phyloP scores from a whole-genome alignment of 2,113 vertebrate species.

The Irena cyanogastra region DNA sequence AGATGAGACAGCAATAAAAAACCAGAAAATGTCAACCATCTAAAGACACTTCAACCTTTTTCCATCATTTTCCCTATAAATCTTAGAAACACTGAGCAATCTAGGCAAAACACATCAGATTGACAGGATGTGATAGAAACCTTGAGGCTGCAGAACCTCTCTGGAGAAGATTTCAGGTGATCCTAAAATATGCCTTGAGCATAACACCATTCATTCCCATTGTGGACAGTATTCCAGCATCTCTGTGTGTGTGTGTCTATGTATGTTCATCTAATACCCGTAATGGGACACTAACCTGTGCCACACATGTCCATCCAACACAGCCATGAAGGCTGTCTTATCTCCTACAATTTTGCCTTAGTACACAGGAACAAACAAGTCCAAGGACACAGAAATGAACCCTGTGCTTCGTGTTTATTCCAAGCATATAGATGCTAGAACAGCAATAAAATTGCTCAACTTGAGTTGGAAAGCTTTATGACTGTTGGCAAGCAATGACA shows the following conservation, averaged over 20 bases:
- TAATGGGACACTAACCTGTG: neutral
- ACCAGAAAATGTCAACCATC: neutral
- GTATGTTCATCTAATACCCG: neutral
- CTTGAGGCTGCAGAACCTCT: neutral
- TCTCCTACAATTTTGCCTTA: neutral
- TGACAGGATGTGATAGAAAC: neutral
- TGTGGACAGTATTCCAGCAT: neutral
- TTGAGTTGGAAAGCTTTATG: neutral
- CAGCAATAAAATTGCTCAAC: neutral
- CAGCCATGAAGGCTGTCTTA: neutral
- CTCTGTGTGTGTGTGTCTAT: neutral
- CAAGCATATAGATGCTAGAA: neutral
- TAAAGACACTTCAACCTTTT: neutral
- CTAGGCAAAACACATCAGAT: neutral
- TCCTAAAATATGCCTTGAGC: neutral
- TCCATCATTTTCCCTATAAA: neutral
- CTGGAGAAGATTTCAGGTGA: neutral
- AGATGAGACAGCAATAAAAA: neutral
- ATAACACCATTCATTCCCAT: neutral
- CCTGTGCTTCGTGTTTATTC: neutral
- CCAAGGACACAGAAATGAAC: neutral
- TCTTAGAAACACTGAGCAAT: neutral
- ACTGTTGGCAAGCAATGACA: neutral
- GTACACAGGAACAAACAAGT: neutral
- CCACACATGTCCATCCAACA: neutral